Conservation (phyloP, 2,113 vertebrate genomes). For the Polypterus bichir region DNA sequence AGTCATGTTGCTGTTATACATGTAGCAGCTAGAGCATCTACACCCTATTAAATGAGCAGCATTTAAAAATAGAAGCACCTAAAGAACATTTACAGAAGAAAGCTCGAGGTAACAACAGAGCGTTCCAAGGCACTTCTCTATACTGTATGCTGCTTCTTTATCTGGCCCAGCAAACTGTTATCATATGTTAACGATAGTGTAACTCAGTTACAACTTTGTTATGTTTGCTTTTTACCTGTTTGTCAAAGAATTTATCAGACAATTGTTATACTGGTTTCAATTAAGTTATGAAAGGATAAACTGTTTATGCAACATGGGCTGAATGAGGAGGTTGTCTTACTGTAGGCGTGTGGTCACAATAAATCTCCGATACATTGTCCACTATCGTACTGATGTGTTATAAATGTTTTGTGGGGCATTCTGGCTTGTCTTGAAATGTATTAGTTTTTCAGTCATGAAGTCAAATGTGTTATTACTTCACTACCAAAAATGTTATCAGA, state of each 20-base stretch:
- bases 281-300: background rate
- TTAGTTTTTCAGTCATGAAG: too few species aligned
- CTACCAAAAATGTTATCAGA: too few species aligned
- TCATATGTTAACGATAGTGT: constrained; percentile 2
- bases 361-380: too few species aligned
- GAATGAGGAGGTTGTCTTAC: too few species aligned
- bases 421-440: too few species aligned
- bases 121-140: too few species aligned
- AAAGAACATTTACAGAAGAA: constrained; percentile 1
- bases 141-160: constrained; percentile 7
- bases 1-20: constrained; percentile 21
- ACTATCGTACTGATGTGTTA: too few species aligned
- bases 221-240: constrained; percentile 7
- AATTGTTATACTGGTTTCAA: background rate
- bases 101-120: background rate
- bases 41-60: constrained; percentile 26
- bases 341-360: too few species aligned
- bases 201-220: constrained; percentile 10
- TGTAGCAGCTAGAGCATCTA: constrained; percentile 21
- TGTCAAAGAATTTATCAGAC: constrained; percentile 14
- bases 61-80: background rate
- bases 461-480: too few species aligned
- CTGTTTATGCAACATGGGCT: constrained; percentile 7
- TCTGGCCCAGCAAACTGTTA: constrained; percentile 7
- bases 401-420: too few species aligned